Evolutionary conservation across 2,113 vertebrate species (phyloP), one percentile per base, ranked within the genome.

Genomic region (Thamnaconus septentrionalis): DNA sequence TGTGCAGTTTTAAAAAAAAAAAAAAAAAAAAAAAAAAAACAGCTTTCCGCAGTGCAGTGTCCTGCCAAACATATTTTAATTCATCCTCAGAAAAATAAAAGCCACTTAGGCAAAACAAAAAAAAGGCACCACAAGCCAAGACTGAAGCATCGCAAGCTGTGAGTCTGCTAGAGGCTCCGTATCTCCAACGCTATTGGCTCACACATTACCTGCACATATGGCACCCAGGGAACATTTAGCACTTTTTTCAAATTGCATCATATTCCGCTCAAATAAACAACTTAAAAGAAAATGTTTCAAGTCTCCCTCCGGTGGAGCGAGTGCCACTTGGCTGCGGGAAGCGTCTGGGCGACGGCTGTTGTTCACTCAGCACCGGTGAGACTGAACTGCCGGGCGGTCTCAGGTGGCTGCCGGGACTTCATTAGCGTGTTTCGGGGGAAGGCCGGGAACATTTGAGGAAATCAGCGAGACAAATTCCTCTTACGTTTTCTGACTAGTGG

Each of bases 331-430:
- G 47, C 43, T 56, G 7, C 41, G 60, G 47, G 18, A 52, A 53
- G 39, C 4, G 8, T 51, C 46, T 56, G 66, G 59, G 50, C 3
- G 0, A 42, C 43, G 8, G 40, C 48, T 66, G 64, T 59, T 76
- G 56, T 75, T 80, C 64, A 67, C 71, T 78, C 73, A 64, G 18
- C 18, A 31, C 2, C 18, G 18, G 18, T 31, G 18, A 31, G 57
- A 71, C 64, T n/a, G 44, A 65, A 61, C 59, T 5, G 10, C 39
- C 42, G 54, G 69, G 57, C 49, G 73, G 63, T 62, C 60, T 61
- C 79, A 86, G 82, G 74, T 90, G 84, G 71, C 71, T 69, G 75
- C 71, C 69, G 69, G 67, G 75, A 73, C 71, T 85, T 72, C 77
- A 82, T 85, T 83, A 82, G 66, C 53, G 73, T 53, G 64, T 78